Conservation (phyloP, 2,113 vertebrate species). For the Cavia porcellus region DNA sequence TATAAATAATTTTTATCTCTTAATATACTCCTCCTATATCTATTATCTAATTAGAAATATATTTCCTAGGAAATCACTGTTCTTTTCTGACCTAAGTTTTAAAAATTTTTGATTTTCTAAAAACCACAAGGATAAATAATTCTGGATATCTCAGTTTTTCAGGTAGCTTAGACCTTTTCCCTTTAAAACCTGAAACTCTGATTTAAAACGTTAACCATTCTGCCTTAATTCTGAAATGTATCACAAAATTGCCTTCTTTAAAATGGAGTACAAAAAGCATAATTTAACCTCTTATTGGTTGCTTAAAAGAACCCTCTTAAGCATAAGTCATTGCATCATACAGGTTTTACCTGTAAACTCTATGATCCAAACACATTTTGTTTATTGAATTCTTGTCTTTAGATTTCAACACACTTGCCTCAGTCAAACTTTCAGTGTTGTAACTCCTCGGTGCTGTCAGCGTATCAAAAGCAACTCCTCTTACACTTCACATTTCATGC, state of each 20-base stretch:
- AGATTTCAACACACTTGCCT: neutral
- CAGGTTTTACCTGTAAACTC: neutral
- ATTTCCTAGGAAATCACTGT: conserved; percentile 66
- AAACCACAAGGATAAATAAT: conserved; percentile 8
- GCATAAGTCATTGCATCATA: conserved; percentile 4
- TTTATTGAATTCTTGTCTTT: conserved; percentile 7
- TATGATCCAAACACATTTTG: neutral
- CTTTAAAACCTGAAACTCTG: conserved; percentile 55
- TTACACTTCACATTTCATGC: neutral
- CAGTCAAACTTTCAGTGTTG: neutral
- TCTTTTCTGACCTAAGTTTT: conserved; percentile 31
- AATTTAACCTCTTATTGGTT: conserved; percentile 29
- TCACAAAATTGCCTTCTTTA: neutral
- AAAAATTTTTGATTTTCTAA: conserved; percentile 55
- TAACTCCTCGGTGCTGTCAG: conserved; percentile 20
- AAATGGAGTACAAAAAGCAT: neutral
- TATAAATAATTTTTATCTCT: conserved; percentile 63
- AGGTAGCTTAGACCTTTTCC: conserved; percentile 17
- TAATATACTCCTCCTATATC: conserved; percentile 40
- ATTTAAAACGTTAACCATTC: conserved; percentile 44
- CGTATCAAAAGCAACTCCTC: conserved; percentile 40
- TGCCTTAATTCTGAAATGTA: conserved; percentile 41
- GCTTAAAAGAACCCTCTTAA: conserved; percentile 14
- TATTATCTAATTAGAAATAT: conserved; percentile 63
- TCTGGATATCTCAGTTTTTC: neutral